Conservation (phyloP, 2,113 vertebrate species). For the Anguilla japonica region DNA sequence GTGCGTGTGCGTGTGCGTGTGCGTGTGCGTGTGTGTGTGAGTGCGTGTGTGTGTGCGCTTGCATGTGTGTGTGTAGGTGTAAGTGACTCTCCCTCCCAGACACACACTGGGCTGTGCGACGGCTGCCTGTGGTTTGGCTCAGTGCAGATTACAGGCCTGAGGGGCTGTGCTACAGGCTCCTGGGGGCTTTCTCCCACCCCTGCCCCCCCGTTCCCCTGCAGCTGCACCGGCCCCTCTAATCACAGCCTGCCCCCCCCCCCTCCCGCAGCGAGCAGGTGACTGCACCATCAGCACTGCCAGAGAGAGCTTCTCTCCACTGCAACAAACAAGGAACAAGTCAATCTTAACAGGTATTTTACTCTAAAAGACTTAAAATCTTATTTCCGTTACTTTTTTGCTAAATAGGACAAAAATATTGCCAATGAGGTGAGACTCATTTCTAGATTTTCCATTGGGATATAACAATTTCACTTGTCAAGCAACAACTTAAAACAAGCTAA, state of each 20-base stretch:
- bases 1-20: background rate
- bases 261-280: slow-evolving; percentile 40
- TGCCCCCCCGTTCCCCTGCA: slow-evolving; percentile 56
- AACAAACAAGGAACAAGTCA: too few relatives aligned
- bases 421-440: too few relatives aligned
- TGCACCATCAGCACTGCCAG: slow-evolving; percentile 50
- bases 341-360: too few relatives aligned
- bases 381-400: too few relatives aligned
- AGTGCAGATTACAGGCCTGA: slow-evolving; percentile 54
- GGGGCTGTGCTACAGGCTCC: slow-evolving; percentile 45
- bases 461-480: too few relatives aligned
- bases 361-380: too few relatives aligned
- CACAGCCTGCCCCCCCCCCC: slow-evolving; percentile 35
- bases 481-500: too few relatives aligned
- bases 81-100: background rate
- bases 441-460: too few relatives aligned
- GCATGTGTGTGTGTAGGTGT: background rate
- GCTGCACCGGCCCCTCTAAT: slow-evolving; percentile 48
- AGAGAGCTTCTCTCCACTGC: too few relatives aligned
- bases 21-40: background rate
- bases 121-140: slow-evolving; percentile 35
- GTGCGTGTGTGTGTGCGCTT: background rate
- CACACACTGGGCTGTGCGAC: background rate
- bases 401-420: too few relatives aligned
- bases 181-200: slow-evolving; percentile 31